Evolutionary conservation across 2,113 vertebrate species (phyloP).

Genomic region (Actenoides lindsayi): DNA sequence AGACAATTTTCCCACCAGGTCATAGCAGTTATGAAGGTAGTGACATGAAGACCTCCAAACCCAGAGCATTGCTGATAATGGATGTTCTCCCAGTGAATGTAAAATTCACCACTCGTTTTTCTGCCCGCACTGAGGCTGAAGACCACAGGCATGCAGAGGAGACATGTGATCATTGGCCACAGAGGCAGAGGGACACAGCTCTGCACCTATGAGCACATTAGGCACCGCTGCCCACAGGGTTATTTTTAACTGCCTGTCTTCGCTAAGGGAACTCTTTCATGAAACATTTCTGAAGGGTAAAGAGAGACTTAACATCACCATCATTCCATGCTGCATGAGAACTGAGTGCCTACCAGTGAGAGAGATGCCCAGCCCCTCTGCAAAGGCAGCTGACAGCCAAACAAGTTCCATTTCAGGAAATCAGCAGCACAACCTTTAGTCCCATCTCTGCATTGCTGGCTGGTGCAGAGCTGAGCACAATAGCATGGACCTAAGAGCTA

Average conservation of each 20-base stretch:
- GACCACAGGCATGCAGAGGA: neutral
- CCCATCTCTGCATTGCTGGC: neutral
- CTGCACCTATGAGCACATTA: neutral
- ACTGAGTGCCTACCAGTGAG: neutral
- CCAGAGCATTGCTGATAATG: accelerated
- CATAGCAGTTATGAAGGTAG: neutral
- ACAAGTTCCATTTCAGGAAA: neutral
- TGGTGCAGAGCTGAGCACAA: neutral
- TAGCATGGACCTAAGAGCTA: neutral
- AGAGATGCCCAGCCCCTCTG: neutral
- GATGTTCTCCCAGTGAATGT: neutral
- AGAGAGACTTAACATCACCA: neutral
- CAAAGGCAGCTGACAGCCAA: neutral
- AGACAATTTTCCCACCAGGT: neutral
- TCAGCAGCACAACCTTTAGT: accelerated
- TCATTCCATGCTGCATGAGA: accelerated
- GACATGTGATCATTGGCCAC: neutral
- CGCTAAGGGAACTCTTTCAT: neutral
- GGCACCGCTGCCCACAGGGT: neutral
- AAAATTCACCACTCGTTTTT: neutral
- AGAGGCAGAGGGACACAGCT: neutral
- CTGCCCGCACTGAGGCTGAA: neutral
- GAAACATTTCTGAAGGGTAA: neutral
- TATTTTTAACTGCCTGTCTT: neutral
- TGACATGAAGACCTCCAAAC: neutral